phyloP scores from a whole-genome alignment of 2,888 invertebrate species.

The Oxystoma pomonae region DNA sequence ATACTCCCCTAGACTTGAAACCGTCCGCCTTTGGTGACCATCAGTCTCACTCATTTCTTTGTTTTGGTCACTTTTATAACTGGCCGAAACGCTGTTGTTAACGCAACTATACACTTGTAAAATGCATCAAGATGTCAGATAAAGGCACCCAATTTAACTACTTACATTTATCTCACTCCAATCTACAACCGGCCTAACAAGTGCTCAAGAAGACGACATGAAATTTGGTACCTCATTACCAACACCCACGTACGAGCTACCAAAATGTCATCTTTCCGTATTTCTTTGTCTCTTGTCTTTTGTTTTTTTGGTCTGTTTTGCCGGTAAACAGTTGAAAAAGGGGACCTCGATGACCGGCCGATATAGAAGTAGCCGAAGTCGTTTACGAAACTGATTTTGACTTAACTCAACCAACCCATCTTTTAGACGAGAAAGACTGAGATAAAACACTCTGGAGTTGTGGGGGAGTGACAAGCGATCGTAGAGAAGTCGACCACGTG shows the following conservation, averaged over 20 bases:
- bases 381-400: background rate
- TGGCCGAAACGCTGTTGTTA: too few relatives aligned
- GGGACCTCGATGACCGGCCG: background rate
- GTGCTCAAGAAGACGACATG: constrained; percentile 26
- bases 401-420: background rate
- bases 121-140: background rate
- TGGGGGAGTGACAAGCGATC: background rate
- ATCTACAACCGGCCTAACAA: constrained; percentile 33
- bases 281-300: background rate
- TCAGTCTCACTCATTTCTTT: too few relatives aligned
- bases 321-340: background rate
- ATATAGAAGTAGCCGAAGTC: background rate
- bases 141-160: constrained; percentile 27
- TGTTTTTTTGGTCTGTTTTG: background rate
- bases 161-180: constrained; percentile 25
- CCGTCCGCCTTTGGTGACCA: too few relatives aligned
- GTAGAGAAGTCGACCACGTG: constrained; percentile 38
- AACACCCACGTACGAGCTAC: constrained; percentile 31
- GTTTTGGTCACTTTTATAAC: too few relatives aligned
- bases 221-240: constrained; percentile 36
- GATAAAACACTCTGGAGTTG: background rate
- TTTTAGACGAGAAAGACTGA: background rate
- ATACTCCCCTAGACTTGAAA: too few relatives aligned
- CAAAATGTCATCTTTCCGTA: constrained; percentile 13
- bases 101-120: too few relatives aligned